Evolutionary conservation across 2,888 invertebrate genomes (phyloP), one percentile per base, ranked within the genome.

Genomic region (Tortrix viridana): DNA sequence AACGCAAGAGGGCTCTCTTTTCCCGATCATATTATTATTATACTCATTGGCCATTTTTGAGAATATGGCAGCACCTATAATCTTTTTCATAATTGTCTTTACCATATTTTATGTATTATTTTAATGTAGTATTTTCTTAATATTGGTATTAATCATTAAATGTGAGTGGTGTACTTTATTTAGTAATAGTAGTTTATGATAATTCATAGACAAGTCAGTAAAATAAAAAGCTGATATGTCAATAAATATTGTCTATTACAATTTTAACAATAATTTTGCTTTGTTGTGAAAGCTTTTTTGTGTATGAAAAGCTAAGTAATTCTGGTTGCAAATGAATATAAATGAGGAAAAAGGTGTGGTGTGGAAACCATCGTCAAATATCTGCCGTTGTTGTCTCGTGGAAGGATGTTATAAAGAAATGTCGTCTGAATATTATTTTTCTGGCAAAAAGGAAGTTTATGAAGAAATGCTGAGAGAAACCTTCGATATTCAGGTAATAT

Each of bases 331-430:
- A 49, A 62, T 62, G 55, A 50, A 46, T 18, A 20, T 9, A 5
- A 50, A 3, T n/a, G 37, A 56, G 50, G 23, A 22, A n/a, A 46
- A 20, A 23, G 38, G 12, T 46, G 16, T 44, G 1, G 56, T 37
- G 37, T 62, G 62, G 62, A 63, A 57, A 22, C 62, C 57, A 3
- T 32, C 57, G 9, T 48, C 50, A 6, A 69, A 68, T 46, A 52
- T 78, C 65, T 87, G 86, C 59, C 74, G 82, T 12, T 87, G 85
- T 56, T 87, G 86, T 23, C 56, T 81, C 1, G 69, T 70, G 23
- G 67, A 64, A 16, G 74, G 71, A 20, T 69, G 74, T 70, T 73
- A 60, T 46, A 74, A 72, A 54, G 72, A 78, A 68, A 73, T 81
- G 61, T 73, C 71, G 0, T 58, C 68, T 0, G 75, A 77, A 69